phyloP scores from a whole-genome alignment of 2,113 vertebrate genomes.

The Prolemur simus region DNA sequence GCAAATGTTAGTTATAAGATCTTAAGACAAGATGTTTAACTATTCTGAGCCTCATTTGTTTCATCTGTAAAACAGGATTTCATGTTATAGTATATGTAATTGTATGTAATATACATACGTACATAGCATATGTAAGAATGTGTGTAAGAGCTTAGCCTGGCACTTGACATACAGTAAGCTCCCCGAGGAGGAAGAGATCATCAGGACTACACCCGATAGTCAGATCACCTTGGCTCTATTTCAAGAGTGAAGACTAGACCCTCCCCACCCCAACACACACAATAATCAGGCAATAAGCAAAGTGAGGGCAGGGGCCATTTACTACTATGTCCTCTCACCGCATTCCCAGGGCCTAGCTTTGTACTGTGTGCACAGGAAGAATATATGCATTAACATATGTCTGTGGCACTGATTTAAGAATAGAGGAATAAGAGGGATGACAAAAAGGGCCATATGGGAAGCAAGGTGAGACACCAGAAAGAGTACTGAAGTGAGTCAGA shows the following conservation, averaged over 20 bases:
- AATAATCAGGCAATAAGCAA: neutral
- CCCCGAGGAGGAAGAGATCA: neutral
- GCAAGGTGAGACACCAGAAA: neutral
- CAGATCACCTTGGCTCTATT: neutral
- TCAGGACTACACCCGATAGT: neutral
- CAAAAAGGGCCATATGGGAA: neutral
- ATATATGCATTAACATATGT: neutral
- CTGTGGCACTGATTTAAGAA: neutral
- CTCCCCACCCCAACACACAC: no score
- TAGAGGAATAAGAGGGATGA: neutral
- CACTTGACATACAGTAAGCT: neutral
- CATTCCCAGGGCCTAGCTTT: neutral
- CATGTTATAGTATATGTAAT: neutral
- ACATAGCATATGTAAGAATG: neutral
- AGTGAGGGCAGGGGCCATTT: neutral
- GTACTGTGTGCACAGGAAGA: neutral
- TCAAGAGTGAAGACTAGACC: neutral
- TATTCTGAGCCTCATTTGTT: neutral
- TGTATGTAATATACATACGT: neutral
- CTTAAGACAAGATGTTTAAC: neutral
- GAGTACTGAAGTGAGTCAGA: constrained; percentile 24
- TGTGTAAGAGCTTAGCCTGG: neutral
- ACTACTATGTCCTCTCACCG: neutral
- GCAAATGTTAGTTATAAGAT: neutral
- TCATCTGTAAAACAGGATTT: neutral